These are phyloP conservation scores for Trogon surrucura DNA, from an alignment of 2,113 vertebrate species.

Conservation along the genomic window DNA sequence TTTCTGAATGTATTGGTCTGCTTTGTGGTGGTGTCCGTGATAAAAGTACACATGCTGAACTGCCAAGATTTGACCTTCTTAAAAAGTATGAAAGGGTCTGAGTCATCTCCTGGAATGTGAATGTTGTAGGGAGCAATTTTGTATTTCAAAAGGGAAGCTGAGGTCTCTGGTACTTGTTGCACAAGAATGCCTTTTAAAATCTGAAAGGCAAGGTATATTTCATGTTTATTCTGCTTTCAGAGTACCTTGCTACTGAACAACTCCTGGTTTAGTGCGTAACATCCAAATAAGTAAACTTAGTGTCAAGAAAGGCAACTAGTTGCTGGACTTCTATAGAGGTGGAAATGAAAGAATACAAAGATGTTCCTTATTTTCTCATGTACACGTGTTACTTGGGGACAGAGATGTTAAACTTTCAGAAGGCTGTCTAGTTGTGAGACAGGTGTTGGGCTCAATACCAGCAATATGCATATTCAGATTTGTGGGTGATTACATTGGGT, in stretches of 20 bases:
- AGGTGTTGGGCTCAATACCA: neutral
- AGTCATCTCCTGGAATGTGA: slow-evolving; percentile 26
- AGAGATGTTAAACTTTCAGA: neutral
- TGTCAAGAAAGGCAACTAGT: neutral
- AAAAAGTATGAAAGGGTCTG: neutral
- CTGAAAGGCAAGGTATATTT: neutral
- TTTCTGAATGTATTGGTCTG: neutral
- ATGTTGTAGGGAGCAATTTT: neutral
- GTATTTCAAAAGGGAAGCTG: slow-evolving; percentile 17
- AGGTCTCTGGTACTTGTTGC: neutral
- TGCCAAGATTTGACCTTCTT: neutral
- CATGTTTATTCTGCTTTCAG: neutral
- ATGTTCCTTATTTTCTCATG: neutral
- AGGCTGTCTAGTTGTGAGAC: neutral
- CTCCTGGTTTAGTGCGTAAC: neutral
- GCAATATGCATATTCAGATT: neutral
- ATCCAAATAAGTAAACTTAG: neutral
- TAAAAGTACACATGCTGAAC: neutral
- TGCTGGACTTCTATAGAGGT: neutral
- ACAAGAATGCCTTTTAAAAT: neutral
- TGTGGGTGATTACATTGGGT: neutral
- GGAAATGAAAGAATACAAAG: neutral
- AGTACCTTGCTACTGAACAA: neutral
- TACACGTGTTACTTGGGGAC: neutral
- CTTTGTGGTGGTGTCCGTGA: neutral